Evolutionary conservation across 1,140 invertebrate species (phyloP).

Genomic region (Polyergus mexicanus): DNA sequence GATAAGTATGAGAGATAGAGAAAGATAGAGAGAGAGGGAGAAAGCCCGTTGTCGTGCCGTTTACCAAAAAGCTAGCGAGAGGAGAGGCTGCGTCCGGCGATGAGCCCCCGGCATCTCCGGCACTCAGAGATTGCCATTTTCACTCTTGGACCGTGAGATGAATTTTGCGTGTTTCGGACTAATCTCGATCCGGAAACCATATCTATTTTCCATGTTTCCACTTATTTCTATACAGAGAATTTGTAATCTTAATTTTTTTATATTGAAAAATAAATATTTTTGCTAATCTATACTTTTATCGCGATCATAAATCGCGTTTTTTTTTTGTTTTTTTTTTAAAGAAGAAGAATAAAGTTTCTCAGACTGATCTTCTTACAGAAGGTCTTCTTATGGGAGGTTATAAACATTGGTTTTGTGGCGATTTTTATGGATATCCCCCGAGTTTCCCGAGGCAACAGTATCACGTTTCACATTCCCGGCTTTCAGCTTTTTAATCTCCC

Average conservation of each 20-base stretch:
- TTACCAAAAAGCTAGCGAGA: constrained; percentile 58
- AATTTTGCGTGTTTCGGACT: constrained; percentile 5
- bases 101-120: constrained; percentile 35
- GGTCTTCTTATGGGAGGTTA: background rate
- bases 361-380: no score
- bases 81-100: constrained; percentile 29
- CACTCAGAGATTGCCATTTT: constrained; percentile 54
- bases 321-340: no score
- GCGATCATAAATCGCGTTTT: background rate
- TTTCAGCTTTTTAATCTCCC: constrained; percentile 23
- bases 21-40: background rate
- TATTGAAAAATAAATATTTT: background rate
- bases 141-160: background rate
- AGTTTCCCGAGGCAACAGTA: constrained; percentile 19
- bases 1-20: background rate
- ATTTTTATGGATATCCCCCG: constrained; percentile 19
- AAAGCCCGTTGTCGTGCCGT: constrained; percentile 35
- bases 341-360: background rate
- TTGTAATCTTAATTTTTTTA: background rate
- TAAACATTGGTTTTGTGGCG: constrained; percentile 41
- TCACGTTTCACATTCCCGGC: constrained; percentile 15
- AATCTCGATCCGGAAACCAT: background rate
- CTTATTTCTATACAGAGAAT: background rate
- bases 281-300: background rate
- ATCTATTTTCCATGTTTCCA: background rate